phyloP scores from a whole-genome alignment of 2,888 invertebrate genomes.

The Limnephilus rhombicus region DNA sequence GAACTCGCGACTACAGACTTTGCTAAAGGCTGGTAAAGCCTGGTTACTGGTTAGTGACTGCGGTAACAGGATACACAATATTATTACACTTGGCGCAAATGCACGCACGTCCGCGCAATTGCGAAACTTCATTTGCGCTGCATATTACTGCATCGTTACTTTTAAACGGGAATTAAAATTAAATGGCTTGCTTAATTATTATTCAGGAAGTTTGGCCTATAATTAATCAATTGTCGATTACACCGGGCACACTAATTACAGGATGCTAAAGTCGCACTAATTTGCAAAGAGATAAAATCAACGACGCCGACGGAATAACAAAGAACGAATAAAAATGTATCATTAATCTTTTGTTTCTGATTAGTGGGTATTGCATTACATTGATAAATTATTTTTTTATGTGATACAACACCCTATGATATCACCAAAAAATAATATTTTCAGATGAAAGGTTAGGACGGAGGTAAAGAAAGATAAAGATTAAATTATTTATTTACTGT shows the following conservation, averaged over 20 bases:
- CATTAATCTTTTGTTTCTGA: too few species aligned
- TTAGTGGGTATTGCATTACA: too few species aligned
- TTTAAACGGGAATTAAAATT: constrained; percentile 22
- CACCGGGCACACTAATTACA: constrained; percentile 23
- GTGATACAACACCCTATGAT: too few species aligned
- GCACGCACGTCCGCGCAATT: constrained; percentile 34
- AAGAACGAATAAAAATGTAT: not conserved
- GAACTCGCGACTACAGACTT: not conserved
- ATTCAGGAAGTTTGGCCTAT: constrained; percentile 23
- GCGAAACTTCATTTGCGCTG: constrained; percentile 15
- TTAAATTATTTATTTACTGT: too few species aligned
- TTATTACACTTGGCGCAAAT: not conserved
- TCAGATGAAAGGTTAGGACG: too few species aligned
- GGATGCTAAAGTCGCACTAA: constrained; percentile 21
- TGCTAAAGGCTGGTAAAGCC: not conserved
- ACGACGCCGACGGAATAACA: not conserved
- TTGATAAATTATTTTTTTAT: too few species aligned
- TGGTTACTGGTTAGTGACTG: not conserved
- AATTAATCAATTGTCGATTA: constrained; percentile 46
- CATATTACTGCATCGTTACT: constrained; percentile 40
- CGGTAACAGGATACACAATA: not conserved
- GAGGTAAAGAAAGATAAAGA: too few species aligned
- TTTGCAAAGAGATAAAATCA: not conserved
- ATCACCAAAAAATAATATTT: too few species aligned
- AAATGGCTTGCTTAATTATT: constrained; percentile 40